phyloP scores from a whole-genome alignment of 2,113 vertebrate genomes.

The Symphodus melops region DNA sequence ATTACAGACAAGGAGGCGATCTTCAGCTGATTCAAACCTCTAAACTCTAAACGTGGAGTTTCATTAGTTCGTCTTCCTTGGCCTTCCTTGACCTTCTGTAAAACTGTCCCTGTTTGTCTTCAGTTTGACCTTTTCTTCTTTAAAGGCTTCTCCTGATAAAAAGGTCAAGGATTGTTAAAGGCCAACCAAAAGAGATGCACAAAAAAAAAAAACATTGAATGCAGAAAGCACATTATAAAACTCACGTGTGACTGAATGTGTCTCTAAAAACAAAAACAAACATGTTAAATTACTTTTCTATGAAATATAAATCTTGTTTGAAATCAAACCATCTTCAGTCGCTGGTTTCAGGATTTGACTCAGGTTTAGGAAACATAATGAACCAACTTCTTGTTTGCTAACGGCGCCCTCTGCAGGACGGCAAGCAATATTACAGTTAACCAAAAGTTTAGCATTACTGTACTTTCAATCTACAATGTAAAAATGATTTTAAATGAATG shows the following conservation, averaged over 20 bases:
- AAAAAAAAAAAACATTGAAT: background rate
- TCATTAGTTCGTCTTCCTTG: too few relatives aligned
- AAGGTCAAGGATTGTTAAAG: background rate
- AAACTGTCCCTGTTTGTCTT: background rate
- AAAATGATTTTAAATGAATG: too few relatives aligned
- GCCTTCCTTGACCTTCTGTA: background rate
- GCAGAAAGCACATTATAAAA: background rate
- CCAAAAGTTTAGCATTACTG: too few relatives aligned
- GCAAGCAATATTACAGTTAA: background rate
- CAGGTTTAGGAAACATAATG: background rate
- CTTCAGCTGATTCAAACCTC: too few relatives aligned
- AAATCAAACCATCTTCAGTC: fast-evolving
- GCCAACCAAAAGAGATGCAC: background rate
- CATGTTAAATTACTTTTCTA: background rate
- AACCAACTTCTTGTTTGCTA: background rate
- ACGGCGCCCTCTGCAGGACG: constrained; percentile 31
- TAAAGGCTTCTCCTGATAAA: background rate
- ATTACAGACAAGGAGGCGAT: too few relatives aligned
- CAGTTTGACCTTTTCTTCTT: constrained; percentile 2
- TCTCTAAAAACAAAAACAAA: too few relatives aligned
- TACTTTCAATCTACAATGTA: too few relatives aligned
- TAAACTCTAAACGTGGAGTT: too few relatives aligned
- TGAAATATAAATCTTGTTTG: background rate
- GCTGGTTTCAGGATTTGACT: background rate
- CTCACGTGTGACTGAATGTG: too few relatives aligned